phyloP scores from a whole-genome alignment of 64 coral and sea anemone species.

The Catalaphyllia jardinei region DNA sequence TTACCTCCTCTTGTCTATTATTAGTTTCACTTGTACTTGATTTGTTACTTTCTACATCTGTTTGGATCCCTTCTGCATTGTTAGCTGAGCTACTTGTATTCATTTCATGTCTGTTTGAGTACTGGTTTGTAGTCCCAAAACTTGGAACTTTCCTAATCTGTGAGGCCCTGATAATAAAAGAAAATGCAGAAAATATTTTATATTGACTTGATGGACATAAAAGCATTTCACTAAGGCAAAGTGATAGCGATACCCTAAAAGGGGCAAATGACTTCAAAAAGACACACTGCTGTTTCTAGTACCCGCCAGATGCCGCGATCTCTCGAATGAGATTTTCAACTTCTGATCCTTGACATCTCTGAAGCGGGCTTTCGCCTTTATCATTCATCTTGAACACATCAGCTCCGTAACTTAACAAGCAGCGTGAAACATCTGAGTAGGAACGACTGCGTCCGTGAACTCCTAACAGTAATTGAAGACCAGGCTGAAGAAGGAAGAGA shows the following conservation, averaged over 20 bases:
- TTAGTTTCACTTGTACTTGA: not conserved
- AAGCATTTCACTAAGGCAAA: not conserved
- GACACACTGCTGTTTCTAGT: not conserved
- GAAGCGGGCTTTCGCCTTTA: conserved; percentile 32
- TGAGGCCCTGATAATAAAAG: not conserved
- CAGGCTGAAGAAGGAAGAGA: not conserved
- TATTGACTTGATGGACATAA: not conserved
- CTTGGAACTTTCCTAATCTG: conserved; percentile 4
- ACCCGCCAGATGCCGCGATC: not conserved
- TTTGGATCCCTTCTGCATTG: not conserved
- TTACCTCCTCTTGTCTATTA: not conserved
- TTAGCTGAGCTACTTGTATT: no score
- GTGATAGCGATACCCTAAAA: not conserved
- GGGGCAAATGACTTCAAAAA: not conserved
- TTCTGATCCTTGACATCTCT: conserved; percentile 38
- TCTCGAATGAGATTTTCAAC: conserved; percentile 18
- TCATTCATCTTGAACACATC: conserved; percentile 14
- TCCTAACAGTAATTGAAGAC: not conserved
- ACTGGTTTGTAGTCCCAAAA: not conserved
- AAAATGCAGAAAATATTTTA: not conserved
- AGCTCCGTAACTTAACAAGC: not conserved
- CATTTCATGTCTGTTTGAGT: not conserved
- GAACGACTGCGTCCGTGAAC: not conserved
- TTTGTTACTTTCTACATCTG: not conserved
- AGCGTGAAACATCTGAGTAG: not conserved